Base-by-base conservation (phyloP, 2,797 vertebrate genomes). In the Leptatherina wallacei region DNA sequence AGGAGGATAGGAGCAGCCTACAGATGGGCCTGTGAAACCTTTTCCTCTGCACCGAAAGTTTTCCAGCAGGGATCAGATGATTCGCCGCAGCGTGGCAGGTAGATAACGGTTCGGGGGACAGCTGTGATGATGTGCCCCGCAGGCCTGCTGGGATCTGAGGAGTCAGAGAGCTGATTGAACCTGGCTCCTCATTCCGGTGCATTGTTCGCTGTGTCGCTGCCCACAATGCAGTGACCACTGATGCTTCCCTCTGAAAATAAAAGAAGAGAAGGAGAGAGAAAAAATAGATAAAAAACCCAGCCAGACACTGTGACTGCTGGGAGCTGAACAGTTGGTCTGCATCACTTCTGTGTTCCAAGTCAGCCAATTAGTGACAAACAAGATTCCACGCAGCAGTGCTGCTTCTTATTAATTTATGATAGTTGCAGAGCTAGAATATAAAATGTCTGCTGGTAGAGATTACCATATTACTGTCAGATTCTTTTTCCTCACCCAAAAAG, bases 301-400 rank as follows among this genome's bases (percentile, higher is more conserved):
- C 64, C 71, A 81, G 75, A 65, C 62, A 49, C 40, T 6, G 44
- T 38, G 12, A 2, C 82, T 71, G 64, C 80, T 76, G 78, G 73
- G 78, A 83, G 58, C 29, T 27, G 51, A 81, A 66, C 78, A 83
- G 81, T 81, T 84, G 83, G 78, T 54, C 80, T 55, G 49, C 73
- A 77, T 83, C 54, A 44, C 67, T 64, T 58, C 58, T 82, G 60
- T 67, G 22, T 55, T 90, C 76, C 82, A 86, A 83, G 67, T 70
- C 67, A 68, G 76, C 76, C 85, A 88, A 84, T 88, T 89, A 90
- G 82, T 71, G 80, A 75, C 78, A 79, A 82, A 84, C 65, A 81
- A 3, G 67, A 72, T 49, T 86, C 80, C 66, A 71, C 61, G 32
- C 52, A 68, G 66, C 79, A 68, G 36, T 8, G 47, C 33, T 57